phyloP scores from a whole-genome alignment of 2,888 invertebrate genomes.

The Acleris laterana region DNA sequence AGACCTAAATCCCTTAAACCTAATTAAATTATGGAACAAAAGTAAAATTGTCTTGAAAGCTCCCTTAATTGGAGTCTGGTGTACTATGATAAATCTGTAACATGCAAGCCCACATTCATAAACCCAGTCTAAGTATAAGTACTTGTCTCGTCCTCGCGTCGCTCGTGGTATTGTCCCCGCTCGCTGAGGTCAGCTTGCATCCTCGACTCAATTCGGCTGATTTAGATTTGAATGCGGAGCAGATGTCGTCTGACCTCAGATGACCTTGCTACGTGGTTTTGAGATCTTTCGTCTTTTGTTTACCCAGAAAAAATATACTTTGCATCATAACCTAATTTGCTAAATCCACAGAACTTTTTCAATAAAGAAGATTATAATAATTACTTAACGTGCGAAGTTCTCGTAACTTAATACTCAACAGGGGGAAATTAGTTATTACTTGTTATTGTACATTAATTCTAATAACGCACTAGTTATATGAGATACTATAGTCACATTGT shows the following conservation, averaged over 20 bases:
- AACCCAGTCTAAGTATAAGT: too few species aligned
- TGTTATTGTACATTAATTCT: too few species aligned
- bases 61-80: neutral
- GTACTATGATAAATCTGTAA: neutral
- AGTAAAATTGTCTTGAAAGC: neutral
- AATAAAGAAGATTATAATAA: too few species aligned
- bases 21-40: neutral
- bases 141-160: neutral
- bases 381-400: too few species aligned
- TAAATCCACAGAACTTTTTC: too few species aligned
- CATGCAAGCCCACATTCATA: too few species aligned
- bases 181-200: conserved; percentile 7
- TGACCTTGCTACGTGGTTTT: conserved; percentile 16
- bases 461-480: too few species aligned
- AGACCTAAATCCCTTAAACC: conserved; percentile 2
- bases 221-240: conserved; percentile 15
- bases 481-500: too few species aligned
- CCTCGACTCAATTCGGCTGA: conserved; percentile 5
- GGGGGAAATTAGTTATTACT: too few species aligned
- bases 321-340: too few species aligned
- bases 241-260: conserved; percentile 8
- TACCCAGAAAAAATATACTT: neutral
- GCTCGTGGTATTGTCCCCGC: too few species aligned
- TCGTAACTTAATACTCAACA: too few species aligned
- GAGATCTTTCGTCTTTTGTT: conserved; percentile 2